Conservation (phyloP, 2,797 vertebrate genomes). For the Chiroxiphia lanceolata region DNA sequence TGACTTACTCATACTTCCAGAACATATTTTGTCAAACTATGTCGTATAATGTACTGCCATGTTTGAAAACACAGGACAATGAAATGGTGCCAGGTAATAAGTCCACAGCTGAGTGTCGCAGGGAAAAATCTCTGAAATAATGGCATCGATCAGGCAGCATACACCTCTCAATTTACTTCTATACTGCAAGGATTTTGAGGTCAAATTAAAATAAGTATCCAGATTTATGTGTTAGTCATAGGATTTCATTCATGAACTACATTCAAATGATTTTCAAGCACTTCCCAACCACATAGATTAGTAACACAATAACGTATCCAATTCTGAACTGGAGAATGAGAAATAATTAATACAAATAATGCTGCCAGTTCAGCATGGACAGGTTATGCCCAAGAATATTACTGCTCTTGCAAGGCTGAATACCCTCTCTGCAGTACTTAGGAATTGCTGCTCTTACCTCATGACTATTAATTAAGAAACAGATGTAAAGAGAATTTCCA, state of each 20-base stretch:
- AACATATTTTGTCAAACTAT: neutral
- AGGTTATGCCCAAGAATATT: slow-evolving; percentile 34
- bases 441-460: neutral
- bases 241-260: neutral
- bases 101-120: neutral
- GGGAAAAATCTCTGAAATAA: neutral
- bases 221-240: neutral
- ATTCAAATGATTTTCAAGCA: neutral
- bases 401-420: slow-evolving; percentile 23
- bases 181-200: neutral
- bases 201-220: neutral
- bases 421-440: neutral
- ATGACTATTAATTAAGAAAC: slow-evolving; percentile 61
- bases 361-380: slow-evolving; percentile 22
- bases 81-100: neutral
- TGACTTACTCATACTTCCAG: neutral
- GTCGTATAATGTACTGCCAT: neutral
- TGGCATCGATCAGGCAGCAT: neutral
- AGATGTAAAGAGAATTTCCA: slow-evolving; percentile 28
- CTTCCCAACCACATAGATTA: neutral
- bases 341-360: slow-evolving; percentile 57
- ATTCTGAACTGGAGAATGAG: slow-evolving; percentile 1
- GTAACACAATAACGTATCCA: neutral
- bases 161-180: neutral
- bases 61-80: neutral